A percentile compares a stretch with the other conserved stretches of the same genome.
Conservation (phyloP, 1,140 invertebrate genomes). For the Drosophila parabipectinata region DNA sequence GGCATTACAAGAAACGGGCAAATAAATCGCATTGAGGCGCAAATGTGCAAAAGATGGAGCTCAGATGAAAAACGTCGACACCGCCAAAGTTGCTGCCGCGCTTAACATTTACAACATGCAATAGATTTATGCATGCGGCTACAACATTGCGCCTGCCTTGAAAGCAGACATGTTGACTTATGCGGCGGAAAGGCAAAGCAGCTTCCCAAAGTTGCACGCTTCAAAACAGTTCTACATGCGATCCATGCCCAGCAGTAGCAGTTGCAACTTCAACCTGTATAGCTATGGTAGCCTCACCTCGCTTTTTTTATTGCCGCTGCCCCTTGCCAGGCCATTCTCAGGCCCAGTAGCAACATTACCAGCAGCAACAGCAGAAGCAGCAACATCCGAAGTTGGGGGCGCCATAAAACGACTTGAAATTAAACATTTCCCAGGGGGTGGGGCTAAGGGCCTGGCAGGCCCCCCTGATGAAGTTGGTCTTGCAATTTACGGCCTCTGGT, state of each 20-base stretch:
- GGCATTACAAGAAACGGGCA: conserved; percentile 79
- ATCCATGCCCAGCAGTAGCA: conserved; percentile 16
- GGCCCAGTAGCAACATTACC: conserved; percentile 17
- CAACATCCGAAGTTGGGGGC: conserved; percentile 22
- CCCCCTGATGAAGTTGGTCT: conserved; percentile 5
- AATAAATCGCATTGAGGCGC: conserved; percentile 79
- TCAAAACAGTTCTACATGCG: conserved; percentile 71
- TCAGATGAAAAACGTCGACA: conserved; percentile 60
- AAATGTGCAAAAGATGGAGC: conserved; percentile 62
- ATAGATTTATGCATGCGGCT: conserved; percentile 78
- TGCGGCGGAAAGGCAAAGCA: conserved; percentile 45
- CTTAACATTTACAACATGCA: conserved; percentile 77
- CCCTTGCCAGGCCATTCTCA: conserved; percentile 29
- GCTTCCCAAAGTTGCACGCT: conserved; percentile 46
- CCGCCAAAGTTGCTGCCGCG: conserved; percentile 51
- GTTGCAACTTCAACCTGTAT: not conserved
- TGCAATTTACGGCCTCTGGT: conserved; percentile 2
- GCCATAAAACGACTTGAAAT: conserved; percentile 51
- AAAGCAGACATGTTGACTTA: conserved; percentile 68
- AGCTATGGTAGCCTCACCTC: conserved; percentile 14
- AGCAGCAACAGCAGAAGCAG: not conserved
- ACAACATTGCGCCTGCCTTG: conserved; percentile 62
- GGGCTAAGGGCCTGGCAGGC: not conserved
- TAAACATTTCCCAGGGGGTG: conserved; percentile 11
- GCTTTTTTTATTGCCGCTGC: conserved; percentile 58